phyloP scores from a whole-genome alignment of 1,140 invertebrate genomes.

The Protaetia brevitarsis region DNA sequence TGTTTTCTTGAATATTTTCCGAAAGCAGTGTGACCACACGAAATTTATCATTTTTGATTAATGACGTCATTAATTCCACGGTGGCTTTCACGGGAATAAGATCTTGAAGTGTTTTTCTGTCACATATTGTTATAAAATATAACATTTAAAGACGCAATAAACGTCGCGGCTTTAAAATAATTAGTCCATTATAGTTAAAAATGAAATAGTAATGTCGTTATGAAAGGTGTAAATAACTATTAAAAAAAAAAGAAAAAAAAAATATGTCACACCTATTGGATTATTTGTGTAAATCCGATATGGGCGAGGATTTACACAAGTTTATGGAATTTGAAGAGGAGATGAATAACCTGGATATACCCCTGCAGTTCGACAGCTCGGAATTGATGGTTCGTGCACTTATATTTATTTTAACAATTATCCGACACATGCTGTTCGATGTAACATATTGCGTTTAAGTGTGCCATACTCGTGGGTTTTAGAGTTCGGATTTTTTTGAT shows the following conservation, averaged over 20 bases:
- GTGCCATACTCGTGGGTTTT: slow-evolving; percentile 30
- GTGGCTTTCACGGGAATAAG: slow-evolving; percentile 28
- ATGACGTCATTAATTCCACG: slow-evolving; percentile 39
- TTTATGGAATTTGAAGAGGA: slow-evolving; percentile 26
- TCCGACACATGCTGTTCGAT: slow-evolving; percentile 7
- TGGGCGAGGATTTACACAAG: not conserved
- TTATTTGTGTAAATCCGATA: slow-evolving; percentile 24
- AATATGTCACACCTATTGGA: slow-evolving; percentile 30
- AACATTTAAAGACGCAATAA: not conserved
- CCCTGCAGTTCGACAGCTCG: slow-evolving; percentile 38
- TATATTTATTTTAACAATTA: slow-evolving; percentile 21
- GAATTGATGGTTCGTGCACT: slow-evolving; percentile 42
- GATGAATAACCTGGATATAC: slow-evolving; percentile 44
- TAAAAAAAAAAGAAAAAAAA: not conserved
- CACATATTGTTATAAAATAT: not conserved
- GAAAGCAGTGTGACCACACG: not conserved
- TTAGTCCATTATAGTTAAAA: not conserved
- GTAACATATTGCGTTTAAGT: slow-evolving; percentile 12
- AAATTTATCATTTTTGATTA: not conserved
- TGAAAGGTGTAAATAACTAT: not conserved
- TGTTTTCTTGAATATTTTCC: no score
- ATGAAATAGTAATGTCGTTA: not conserved
- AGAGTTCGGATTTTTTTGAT: slow-evolving; percentile 48
- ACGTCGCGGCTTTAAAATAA: not conserved
- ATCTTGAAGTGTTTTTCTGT: slow-evolving; percentile 7